Evolutionary conservation across 35 echinoderm and acorn worm species (phyloP).

Genomic region (Chiridota heheva): DNA sequence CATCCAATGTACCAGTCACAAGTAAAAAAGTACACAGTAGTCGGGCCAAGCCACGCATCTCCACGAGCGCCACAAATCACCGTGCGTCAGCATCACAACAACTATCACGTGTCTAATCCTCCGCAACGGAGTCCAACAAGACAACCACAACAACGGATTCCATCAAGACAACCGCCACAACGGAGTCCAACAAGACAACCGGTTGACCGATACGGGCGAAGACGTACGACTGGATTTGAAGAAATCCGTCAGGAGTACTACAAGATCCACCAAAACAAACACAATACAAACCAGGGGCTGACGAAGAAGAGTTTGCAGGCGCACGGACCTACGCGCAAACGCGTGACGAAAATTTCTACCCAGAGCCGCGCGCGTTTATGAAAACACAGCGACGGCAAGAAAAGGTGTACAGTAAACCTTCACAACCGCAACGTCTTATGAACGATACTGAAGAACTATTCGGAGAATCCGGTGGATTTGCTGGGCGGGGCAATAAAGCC

Average conservation of each 20-base stretch:
- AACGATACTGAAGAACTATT: slow-evolving; percentile 10
- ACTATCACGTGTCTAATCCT: neutral
- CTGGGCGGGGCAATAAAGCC: slow-evolving; percentile 9
- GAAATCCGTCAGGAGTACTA: slow-evolving; percentile 44
- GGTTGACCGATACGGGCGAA: slow-evolving; percentile 1
- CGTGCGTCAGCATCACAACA: neutral
- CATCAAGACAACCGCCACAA: slow-evolving; percentile 19
- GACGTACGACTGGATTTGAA: slow-evolving; percentile 38
- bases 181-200: slow-evolving; percentile 14
- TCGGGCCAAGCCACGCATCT: neutral
- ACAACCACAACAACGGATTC: slow-evolving; percentile 9
- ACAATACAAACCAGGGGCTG: neutral
- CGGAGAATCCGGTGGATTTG: neutral
- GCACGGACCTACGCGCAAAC: too few species aligned
- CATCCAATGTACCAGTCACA: too few species aligned
- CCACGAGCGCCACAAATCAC: slow-evolving; percentile 24
- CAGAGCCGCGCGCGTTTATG: slow-evolving; percentile 39
- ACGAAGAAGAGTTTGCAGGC: neutral
- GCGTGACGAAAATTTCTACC: slow-evolving; percentile 13
- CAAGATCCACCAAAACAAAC: slow-evolving; percentile 35
- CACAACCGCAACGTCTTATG: neutral
- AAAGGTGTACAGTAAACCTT: too few species aligned
- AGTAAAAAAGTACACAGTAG: too few species aligned
- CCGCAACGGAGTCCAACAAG: slow-evolving; percentile 22
- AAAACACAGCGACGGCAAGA: slow-evolving; percentile 10